These are phyloP conservation scores for Tyto alba DNA, from an alignment of 2,113 vertebrate species.

Conservation along the genomic window DNA sequence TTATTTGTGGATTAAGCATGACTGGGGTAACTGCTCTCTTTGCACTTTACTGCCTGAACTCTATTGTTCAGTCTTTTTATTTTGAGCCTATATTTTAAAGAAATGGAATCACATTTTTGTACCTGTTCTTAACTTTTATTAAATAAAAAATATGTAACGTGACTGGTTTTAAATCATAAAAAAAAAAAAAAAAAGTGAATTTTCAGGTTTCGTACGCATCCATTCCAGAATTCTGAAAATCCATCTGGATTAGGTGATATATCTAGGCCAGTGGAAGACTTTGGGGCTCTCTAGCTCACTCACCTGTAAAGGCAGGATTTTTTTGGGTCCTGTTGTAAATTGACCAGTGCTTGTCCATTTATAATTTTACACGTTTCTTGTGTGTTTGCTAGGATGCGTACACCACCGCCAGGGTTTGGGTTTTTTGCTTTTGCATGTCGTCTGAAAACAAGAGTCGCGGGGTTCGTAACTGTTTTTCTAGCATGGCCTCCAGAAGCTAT, in stretches of 20 bases:
- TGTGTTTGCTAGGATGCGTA: background rate
- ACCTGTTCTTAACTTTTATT: slow-evolving; percentile 56
- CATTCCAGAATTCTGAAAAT: background rate
- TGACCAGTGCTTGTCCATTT: background rate
- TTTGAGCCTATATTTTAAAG: slow-evolving; percentile 56
- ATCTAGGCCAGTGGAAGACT: background rate
- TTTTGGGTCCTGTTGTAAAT: background rate
- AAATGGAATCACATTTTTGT: slow-evolving; percentile 62
- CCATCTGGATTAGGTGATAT: background rate
- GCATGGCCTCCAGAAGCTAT: background rate
- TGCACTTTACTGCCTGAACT: slow-evolving; percentile 69
- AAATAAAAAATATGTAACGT: slow-evolving; percentile 48
- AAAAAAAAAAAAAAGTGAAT: slow-evolving; percentile 26
- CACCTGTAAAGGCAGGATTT: background rate
- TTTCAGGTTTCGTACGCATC: background rate
- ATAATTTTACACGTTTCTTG: fast-evolving
- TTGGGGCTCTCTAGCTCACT: background rate
- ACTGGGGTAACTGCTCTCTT: background rate
- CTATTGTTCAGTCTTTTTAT: slow-evolving; percentile 44
- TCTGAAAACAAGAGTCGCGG: background rate
- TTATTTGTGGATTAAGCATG: background rate
- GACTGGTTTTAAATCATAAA: slow-evolving; percentile 44
- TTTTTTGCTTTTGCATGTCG: background rate
- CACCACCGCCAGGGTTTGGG: background rate
- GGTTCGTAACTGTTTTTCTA: background rate